These are phyloP conservation scores for Etheostoma perlongum DNA, from an alignment of 2,797 vertebrate genomes.

Conservation along the genomic window DNA sequence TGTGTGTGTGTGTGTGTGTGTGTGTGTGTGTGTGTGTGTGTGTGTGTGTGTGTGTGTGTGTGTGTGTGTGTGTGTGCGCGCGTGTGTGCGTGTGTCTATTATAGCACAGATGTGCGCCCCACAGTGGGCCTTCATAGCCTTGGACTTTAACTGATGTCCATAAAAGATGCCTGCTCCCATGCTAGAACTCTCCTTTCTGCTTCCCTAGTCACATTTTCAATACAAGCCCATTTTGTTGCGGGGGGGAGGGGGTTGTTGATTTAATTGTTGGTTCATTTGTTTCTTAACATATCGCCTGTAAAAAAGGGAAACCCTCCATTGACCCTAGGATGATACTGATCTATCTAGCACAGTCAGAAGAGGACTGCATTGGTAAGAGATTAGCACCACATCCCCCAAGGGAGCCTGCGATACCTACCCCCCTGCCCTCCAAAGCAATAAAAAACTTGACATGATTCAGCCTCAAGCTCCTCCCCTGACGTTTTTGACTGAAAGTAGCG, in stretches of 20 bases:
- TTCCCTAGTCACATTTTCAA: constrained; percentile 19
- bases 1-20: constrained; percentile 25
- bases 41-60: constrained; percentile 10
- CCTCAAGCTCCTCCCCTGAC: constrained; percentile 20
- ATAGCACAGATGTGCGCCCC: constrained; percentile 66
- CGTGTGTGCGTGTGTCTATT: constrained; percentile 14
- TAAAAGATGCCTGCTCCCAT: constrained; percentile 40
- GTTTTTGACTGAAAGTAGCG: background rate
- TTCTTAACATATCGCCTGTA: constrained; percentile 26
- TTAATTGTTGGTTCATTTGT: constrained; percentile 23
- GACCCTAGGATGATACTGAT: constrained; percentile 9
- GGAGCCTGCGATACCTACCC: constrained; percentile 13
- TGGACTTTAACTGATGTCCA: constrained; percentile 39
- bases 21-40: background rate
- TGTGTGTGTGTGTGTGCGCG: constrained; percentile 31
- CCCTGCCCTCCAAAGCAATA: constrained; percentile 70
- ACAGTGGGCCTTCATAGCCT: constrained; percentile 49
- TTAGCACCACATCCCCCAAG: constrained; percentile 8
- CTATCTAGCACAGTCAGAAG: constrained; percentile 33
- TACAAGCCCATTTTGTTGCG: constrained; percentile 4
- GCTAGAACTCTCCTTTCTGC: constrained; percentile 19
- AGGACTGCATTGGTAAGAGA: background rate
- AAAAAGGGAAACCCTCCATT: constrained; percentile 32
- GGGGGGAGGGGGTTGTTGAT: background rate
- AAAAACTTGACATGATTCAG: constrained; percentile 36